Evolutionary conservation across 2,888 invertebrate genomes (phyloP).

Genomic region (Microctonus hyperodae): DNA sequence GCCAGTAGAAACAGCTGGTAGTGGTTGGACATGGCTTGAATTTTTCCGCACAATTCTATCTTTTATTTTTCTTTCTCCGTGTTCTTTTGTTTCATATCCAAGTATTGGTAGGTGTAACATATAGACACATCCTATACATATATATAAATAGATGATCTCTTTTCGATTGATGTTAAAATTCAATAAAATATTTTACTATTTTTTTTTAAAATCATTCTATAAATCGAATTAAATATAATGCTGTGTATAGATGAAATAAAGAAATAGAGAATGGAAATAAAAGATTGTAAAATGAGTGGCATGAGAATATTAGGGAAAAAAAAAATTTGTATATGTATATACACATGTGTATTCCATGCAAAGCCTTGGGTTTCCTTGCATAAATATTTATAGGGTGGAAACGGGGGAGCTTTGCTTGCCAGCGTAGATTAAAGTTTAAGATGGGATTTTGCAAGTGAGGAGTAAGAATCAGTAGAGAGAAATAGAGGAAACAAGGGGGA

Average conservation of each 20-base stretch:
- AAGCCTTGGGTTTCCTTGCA: constrained; percentile 13
- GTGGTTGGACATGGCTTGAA: constrained; percentile 37
- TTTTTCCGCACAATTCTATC: constrained; percentile 28
- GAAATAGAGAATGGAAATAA: not conserved
- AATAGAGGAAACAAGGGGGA: constrained; percentile 16
- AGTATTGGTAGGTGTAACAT: not conserved
- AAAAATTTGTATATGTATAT: too few relatives aligned
- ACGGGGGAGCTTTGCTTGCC: constrained; percentile 33
- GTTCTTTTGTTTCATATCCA: not conserved
- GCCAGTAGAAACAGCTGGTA: constrained; percentile 36
- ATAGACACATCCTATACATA: not conserved
- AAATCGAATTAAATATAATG: not conserved
- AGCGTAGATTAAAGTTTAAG: constrained; percentile 39
- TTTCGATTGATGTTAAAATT: not conserved
- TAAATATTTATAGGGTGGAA: constrained; percentile 34
- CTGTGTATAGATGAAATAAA: not conserved
- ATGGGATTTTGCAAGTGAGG: constrained; percentile 15
- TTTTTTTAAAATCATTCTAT: not conserved
- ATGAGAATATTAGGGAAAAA: not conserved
- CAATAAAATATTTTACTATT: not conserved
- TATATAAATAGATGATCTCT: not conserved
- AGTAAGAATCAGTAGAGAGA: constrained; percentile 20
- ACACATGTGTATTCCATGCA: not conserved
- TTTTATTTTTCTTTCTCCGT: constrained; percentile 9
- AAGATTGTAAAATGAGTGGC: not conserved